Evolutionary conservation across 2,113 vertebrate species (phyloP), one percentile per base, ranked within the genome.

Genomic region (Myotis davidii): DNA sequence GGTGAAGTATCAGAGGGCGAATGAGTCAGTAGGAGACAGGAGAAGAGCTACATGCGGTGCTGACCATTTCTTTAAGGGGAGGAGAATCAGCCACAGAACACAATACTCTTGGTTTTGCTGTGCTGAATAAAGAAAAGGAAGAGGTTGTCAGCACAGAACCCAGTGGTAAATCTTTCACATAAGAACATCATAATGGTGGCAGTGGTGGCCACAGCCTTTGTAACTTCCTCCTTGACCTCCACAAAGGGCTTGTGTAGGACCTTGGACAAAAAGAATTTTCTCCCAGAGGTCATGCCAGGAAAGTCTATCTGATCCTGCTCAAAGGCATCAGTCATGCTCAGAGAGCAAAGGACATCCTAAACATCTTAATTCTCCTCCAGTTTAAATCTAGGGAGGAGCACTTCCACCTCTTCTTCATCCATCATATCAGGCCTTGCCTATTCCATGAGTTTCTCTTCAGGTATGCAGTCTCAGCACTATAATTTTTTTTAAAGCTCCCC

Each of bases 171-270:
- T 32, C 1, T 1, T 0, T 52, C 61, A 21, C 98, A 99, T 3
- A 98, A 97, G 42, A 98, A 0, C 90, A 92, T 91, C 93, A 99
- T 88, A 48, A 98, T 0, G 0, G 52, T 98, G 0, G 95, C 99
- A 0, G 99, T 99, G 42, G 99, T 99, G 0, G 98, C 99, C 0
- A 98, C 99, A 0, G 99, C 99, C 97, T 99, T 99, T 0, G 99
- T 99, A 84, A 99, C 99, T 96, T 99, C 99, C 97, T 99, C 99
- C 0, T 99, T 99, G 61, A 99, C 99, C 78, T 99, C 99, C 85
- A 99, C 98, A 20, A 20, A 99, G 42, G 99, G 96, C 97, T 99
- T 99, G 97, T 99, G 99, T 59, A 99, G 37, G 0, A 99, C 99
- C 56, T 99, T 96, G 18, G 99, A 99, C 34, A 99, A 95, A 11